Conservation (phyloP, 2,113 vertebrate genomes). For the Typhlomys cinereus region DNA sequence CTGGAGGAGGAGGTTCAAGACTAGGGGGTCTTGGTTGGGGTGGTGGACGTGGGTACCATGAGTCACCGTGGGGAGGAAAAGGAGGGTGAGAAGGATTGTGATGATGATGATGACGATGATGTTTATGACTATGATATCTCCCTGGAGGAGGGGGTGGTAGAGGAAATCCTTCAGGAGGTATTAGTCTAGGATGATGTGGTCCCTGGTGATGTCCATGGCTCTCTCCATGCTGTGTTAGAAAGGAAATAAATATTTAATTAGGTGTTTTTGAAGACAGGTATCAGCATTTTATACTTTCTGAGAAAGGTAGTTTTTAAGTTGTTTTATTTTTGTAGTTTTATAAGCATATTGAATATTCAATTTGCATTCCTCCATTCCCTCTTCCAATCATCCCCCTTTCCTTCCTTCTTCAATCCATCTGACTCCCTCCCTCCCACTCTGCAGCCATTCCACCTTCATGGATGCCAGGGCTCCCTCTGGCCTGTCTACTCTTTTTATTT, state of each 20-base stretch:
- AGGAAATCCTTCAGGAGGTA: not conserved
- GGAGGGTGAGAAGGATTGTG: not conserved
- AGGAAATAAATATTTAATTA: constrained; percentile 1
- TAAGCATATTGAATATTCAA: too few species aligned
- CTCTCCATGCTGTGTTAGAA: constrained; percentile 41
- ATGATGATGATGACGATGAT: too few species aligned
- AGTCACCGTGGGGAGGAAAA: rapidly evolving
- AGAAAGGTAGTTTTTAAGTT: not conserved
- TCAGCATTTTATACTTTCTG: not conserved
- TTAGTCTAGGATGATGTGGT: not conserved
- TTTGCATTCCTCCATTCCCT: too few species aligned
- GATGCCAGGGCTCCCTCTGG: too few species aligned
- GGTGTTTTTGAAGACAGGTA: not conserved
- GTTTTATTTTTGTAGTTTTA: too few species aligned
- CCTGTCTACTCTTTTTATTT: too few species aligned
- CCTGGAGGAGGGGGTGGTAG: rapidly evolving
- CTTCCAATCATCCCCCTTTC: too few species aligned
- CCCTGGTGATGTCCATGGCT: not conserved
- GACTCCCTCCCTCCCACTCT: too few species aligned
- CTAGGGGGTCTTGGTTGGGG: not conserved
- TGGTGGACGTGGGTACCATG: not conserved
- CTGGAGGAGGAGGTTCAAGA: not conserved
- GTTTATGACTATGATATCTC: too few species aligned
- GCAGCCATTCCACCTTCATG: too few species aligned
- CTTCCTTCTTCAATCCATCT: too few species aligned